Percentiles rank a stretch among this genome's conserved stretches.
These are phyloP conservation scores for Thymelicus sylvestris DNA, from an alignment of 2,888 invertebrate genomes.

Conservation along the genomic window DNA sequence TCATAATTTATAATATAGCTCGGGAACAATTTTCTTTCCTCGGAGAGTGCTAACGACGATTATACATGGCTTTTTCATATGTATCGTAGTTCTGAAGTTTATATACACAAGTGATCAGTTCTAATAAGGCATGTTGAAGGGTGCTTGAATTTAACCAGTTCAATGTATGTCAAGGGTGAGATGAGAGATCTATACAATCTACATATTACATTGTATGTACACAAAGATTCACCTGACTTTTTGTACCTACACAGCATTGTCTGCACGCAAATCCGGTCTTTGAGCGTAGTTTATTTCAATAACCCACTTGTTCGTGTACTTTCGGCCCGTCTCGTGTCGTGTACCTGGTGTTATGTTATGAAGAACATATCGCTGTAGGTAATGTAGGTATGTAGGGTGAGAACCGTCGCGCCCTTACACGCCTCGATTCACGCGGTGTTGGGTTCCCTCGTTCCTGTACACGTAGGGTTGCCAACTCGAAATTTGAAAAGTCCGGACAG, in stretches of 20 bases:
- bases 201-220: not conserved
- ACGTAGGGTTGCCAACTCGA: not conserved
- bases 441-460: slow-evolving; percentile 51
- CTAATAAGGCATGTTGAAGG: no score
- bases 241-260: not conserved
- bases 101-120: no score
- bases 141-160: no score
- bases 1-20: not conserved
- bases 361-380: slow-evolving; percentile 28
- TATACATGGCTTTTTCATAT: no score
- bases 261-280: slow-evolving; percentile 23
- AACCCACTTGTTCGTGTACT: slow-evolving; percentile 25
- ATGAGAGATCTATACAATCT: no score
- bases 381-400: slow-evolving; percentile 48
- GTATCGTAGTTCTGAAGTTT: no score
- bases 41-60: no score
- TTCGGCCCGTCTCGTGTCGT: not conserved
- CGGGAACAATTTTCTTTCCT: not conserved
- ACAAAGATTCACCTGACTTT: slow-evolving; percentile 17
- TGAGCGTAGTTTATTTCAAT: slow-evolving; percentile 29
- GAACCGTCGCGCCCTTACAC: slow-evolving; percentile 46
- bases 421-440: slow-evolving; percentile 56
- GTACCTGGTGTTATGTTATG: slow-evolving; percentile 9
- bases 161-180: no score
- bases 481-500: no score